Evolutionary conservation across 2,797 vertebrate species (phyloP).

Genomic region (Enteromius argenteus): DNA sequence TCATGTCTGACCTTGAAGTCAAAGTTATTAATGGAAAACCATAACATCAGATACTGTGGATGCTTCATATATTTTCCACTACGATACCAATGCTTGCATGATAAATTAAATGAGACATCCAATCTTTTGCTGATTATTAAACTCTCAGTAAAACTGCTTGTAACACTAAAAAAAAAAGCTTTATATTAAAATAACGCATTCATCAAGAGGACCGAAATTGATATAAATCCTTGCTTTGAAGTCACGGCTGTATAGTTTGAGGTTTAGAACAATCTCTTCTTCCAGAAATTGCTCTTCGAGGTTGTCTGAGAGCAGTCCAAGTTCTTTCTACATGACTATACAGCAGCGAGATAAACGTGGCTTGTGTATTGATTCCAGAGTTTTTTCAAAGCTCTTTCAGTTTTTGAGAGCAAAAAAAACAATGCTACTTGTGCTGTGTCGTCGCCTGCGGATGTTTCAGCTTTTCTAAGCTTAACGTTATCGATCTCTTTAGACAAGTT

Average conservation of each 20-base stretch:
- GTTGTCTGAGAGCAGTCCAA: conserved; percentile 7
- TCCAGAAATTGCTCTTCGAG: not conserved
- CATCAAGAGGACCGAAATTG: not conserved
- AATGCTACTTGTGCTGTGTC: conserved; percentile 16
- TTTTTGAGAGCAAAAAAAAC: conserved; percentile 4
- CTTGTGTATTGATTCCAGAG: conserved; percentile 30
- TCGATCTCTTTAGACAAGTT: conserved; percentile 26
- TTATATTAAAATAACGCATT: not conserved
- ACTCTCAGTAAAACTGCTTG: not conserved
- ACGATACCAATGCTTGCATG: not conserved
- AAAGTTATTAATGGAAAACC: conserved; percentile 15
- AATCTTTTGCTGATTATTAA: conserved; percentile 2
- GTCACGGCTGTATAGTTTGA: not conserved
- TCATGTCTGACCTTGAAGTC: not conserved
- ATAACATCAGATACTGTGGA: not conserved
- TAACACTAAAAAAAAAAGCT: not conserved
- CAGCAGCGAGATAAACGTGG: not conserved
- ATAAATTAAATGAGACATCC: not conserved
- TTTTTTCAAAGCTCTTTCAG: conserved; percentile 27
- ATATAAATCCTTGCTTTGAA: not conserved
- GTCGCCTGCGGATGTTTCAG: conserved; percentile 16
- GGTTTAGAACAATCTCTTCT: not conserved
- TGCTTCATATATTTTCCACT: not conserved
- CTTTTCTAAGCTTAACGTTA: conserved; percentile 20
- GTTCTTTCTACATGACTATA: not conserved